Percentiles rank a stretch among this genome's conserved stretches.
Conservation (phyloP, 2,113 vertebrate species). For the Chloropsis hardwickii region DNA sequence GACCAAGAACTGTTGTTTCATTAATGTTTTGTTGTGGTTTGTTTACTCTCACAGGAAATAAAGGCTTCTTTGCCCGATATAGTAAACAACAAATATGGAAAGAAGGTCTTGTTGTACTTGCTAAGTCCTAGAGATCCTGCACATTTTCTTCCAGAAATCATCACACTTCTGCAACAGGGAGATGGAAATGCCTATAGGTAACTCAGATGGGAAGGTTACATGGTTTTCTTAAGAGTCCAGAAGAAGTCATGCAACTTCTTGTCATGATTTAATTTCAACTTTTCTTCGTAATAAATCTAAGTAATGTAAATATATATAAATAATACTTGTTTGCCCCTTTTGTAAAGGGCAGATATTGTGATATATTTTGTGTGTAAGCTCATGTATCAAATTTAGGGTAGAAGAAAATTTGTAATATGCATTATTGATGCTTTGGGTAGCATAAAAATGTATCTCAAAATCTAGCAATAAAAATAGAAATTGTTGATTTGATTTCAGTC, state of each 20-base stretch:
- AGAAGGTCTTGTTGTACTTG: slow-evolving; percentile 89
- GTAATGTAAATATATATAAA: not conserved
- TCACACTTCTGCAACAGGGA: slow-evolving; percentile 84
- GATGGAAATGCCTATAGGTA: slow-evolving; percentile 90
- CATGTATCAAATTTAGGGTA: rapidly evolving
- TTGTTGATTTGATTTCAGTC: not conserved
- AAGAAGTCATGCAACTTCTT: not conserved
- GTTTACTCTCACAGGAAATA: slow-evolving; percentile 80
- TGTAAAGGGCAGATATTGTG: not conserved
- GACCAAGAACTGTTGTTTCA: not conserved
- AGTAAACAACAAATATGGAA: slow-evolving; percentile 88
- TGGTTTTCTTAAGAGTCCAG: not conserved
- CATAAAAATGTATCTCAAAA: not conserved
- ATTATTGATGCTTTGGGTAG: not conserved
- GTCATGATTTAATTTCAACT: not conserved
- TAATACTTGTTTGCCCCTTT: not conserved
- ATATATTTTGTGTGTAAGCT: not conserved
- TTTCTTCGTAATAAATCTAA: not conserved
- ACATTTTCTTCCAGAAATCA: slow-evolving; percentile 88
- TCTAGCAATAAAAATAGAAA: not conserved
- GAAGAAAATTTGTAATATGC: not conserved
- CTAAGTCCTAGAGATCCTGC: slow-evolving; percentile 87
- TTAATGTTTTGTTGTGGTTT: not conserved
- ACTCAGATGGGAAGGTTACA: not conserved
- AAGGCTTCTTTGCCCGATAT: slow-evolving; percentile 78